Evolutionary conservation across 2,113 vertebrate genomes (phyloP), one percentile per base, ranked within the genome.

Genomic region (Sceloporus undulatus): DNA sequence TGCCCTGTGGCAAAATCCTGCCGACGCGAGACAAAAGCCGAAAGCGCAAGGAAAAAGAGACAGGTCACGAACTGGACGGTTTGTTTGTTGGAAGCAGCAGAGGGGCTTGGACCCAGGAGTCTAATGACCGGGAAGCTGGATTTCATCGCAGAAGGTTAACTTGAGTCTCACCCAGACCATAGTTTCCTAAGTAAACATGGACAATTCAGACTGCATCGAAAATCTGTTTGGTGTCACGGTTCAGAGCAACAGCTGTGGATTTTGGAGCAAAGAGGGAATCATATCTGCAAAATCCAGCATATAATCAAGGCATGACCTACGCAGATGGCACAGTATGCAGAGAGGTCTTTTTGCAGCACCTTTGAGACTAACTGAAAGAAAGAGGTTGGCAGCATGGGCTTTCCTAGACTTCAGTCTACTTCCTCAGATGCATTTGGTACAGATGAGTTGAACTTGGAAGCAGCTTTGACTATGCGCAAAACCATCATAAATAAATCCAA

Each of bases 1-100:
- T 66, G 80, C 62, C 79, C 27, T 0, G 0, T 2, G 2, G 29
- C 73, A 59, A 54, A n/a, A 56, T 13, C 81, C 0, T 2, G 9
- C 34, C 23, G 78, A 73, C 48, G 2, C 10, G 48, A 70, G 85
- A 34, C 65, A 68, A 66, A 18, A 78, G 48, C 40, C 68, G 19
- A 48, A 40, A 11, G 25, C 73, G 65, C 2, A 13, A 11, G 9
- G 19, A 2, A 0, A 10, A 73, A 25, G 52, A 62, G 29, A 71
- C 3, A 48, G 42, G 42, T 48, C 42, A 48, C 27, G n/a, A 23
- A 84, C 6, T 1, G 52, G n/a, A 9, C n/a, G 29, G 14, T 27
- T 14, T 27, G 52, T 5, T 56, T 16, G 27, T 9, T 38, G 23
- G 19, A 38, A 42, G 59, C 68, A 48, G 40, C 11, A 19, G 59